phyloP scores from a whole-genome alignment of 2,113 vertebrate species.

The Ovis aries region ARS-UI_Ramb_v3.0 NC_056056.1:121894501-121895000 shows the following conservation, averaged over 20 bases:
- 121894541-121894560: background rate
- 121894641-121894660: background rate
- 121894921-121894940: background rate
- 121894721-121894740: background rate
- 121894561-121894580: background rate
- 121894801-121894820: background rate
- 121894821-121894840: background rate
- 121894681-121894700: background rate
- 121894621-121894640: background rate
- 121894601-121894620: background rate
- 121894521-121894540: background rate
- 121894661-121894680: background rate
- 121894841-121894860: background rate
- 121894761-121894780: background rate
- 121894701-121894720: background rate
- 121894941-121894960: background rate
- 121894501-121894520: conserved; percentile 21
- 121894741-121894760: background rate
- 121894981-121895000: background rate
- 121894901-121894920: background rate
- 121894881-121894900: background rate
- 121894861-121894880: background rate
- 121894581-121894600: background rate
- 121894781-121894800: background rate
- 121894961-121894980: background rate